These are phyloP conservation scores for Drosophila burlai DNA, from an alignment of 1,140 invertebrate genomes.

Conservation along the genomic window DNA sequence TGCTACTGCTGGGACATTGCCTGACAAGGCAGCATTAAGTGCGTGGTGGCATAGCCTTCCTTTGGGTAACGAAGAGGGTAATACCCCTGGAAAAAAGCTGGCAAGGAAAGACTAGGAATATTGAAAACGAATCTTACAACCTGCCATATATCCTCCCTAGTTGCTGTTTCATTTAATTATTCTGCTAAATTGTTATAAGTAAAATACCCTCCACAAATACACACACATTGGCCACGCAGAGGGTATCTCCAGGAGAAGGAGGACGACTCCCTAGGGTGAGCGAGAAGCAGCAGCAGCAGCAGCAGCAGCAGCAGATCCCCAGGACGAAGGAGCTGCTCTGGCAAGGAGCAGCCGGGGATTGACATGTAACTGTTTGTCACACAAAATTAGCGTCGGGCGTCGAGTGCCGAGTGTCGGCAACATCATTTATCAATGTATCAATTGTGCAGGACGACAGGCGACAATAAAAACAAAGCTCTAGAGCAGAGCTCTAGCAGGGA, in stretches of 20 bases:
- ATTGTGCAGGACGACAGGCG: constrained; percentile 67
- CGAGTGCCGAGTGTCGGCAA: constrained; percentile 46
- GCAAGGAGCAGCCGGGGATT: constrained; percentile 46
- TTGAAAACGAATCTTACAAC: background rate
- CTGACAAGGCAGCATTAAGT: constrained; percentile 63
- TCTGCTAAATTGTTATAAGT: background rate
- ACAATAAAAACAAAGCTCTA: constrained; percentile 70
- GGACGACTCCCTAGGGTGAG: constrained; percentile 4
- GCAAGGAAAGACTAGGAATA: background rate
- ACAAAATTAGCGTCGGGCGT: constrained; percentile 68
- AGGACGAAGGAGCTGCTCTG: background rate
- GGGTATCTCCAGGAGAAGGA: background rate
- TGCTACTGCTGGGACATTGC: constrained; percentile 22
- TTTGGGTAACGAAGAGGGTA: background rate
- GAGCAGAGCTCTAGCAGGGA: background rate
- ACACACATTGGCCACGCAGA: background rate
- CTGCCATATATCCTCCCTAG: background rate
- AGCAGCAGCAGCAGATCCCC: background rate
- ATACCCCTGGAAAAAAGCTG: background rate
- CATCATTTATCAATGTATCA: constrained; percentile 80
- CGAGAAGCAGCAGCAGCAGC: background rate
- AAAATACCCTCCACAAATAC: background rate
- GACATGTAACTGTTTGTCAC: constrained; percentile 75
- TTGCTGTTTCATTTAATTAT: background rate
- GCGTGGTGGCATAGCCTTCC: constrained; percentile 1